Base-by-base conservation (phyloP, 2,888 invertebrate species). In the Calliopum simillimum region DNA sequence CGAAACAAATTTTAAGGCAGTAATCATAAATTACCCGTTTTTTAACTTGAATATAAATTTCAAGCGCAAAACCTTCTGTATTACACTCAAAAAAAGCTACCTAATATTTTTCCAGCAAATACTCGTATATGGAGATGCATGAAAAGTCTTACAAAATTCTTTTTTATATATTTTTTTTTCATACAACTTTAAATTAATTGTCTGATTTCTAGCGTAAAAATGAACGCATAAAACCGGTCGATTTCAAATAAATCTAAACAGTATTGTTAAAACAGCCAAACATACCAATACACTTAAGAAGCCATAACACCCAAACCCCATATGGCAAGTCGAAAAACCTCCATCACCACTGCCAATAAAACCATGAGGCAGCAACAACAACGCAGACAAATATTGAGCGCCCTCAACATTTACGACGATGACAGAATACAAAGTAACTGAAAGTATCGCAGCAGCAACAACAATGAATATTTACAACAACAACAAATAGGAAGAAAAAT, bases 351-450 rank as follows among this genome's bases (percentile, higher is more conserved):
- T 21, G 44, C 63, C 55, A 61, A 55, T n/a, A 58, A 46, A 59
- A 43, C 21, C 47, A 62, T 25, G 21, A 64, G 41, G 47, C 19
- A 4, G 13, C 14, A 21, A 43, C 53, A 21, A 44, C 59, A 51
- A 46, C 62, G 33, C 3, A 21, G 63, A 56, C 64, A 65, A 33
- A 73, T 73, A 74, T 73, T 73, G 73, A 70, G 71, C 68, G 74
- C 73, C 70, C 70, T 73, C 71, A 74, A 75, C 73, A 76, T 74
- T 76, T 72, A 51, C 67, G 63, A 83, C 84, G 84, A 79, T 83
- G 84, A 84, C 84, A 84, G 82, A 82, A 82, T 82, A 84, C 82
- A 84, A 82, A 82, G 84, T 82, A 84, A 81, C 84, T 81, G 83
- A 83, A 82, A 84, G 83, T 83, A 82, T 82, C 75, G 81, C 78